These are phyloP conservation scores for Streptopelia turtur DNA, from an alignment of 2,797 vertebrate species.

Conservation along the genomic window DNA sequence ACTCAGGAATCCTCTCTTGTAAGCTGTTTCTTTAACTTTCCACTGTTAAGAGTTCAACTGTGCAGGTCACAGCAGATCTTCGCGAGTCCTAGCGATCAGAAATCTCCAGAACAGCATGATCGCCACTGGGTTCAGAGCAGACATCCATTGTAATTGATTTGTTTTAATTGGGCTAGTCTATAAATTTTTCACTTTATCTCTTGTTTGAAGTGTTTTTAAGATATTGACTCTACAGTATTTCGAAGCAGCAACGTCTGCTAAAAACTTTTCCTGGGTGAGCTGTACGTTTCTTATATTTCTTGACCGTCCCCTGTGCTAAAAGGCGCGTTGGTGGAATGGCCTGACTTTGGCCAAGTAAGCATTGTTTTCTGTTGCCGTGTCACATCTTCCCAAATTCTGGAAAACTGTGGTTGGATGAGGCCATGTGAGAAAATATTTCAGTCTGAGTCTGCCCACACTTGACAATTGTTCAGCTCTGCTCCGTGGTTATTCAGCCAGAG, in stretches of 20 bases:
- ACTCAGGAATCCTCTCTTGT: background rate
- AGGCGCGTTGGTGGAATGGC: background rate
- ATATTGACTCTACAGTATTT: background rate
- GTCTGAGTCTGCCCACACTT: background rate
- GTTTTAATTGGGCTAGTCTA: background rate
- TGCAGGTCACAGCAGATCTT: conserved; percentile 36
- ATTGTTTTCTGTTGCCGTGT: conserved; percentile 12
- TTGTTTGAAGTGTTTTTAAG: background rate
- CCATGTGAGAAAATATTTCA: conserved; percentile 11
- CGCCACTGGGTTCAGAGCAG: background rate
- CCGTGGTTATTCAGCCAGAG: background rate
- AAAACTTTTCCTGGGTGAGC: background rate
- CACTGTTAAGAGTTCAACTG: background rate
- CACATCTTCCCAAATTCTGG: background rate
- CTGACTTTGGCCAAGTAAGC: background rate
- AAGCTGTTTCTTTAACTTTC: conserved; percentile 18
- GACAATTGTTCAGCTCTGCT: background rate
- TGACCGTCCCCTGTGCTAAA: background rate
- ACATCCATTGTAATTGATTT: background rate
- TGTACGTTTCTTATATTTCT: background rate
- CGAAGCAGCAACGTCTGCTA: background rate
- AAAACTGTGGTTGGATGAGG: background rate
- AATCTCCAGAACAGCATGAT: background rate
- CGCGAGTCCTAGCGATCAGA: background rate
- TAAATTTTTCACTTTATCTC: background rate